Base-by-base conservation (phyloP, 1,140 invertebrate genomes). In the Dolichoris vasculosae region DNA sequence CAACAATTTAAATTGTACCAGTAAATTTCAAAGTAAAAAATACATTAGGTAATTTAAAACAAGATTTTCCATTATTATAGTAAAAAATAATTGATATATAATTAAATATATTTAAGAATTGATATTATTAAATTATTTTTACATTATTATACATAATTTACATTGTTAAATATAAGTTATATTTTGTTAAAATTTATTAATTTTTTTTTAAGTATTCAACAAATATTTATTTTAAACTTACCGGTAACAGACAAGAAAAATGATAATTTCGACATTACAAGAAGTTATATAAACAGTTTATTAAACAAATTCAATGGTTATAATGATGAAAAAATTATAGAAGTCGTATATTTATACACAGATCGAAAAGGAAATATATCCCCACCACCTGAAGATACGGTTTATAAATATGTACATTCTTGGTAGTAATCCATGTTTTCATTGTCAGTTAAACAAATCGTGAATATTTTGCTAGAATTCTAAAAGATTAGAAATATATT, bases 351-450 rank as follows among this genome's bases (percentile, higher is more conserved):
- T 73, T 43, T 73, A 73, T 73, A 73, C 7, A 46, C 43, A 59
- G 69, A 73, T 43, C 11, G 20, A 26, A 73, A 17, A n/a, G 4
- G 35, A 43, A 73, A 43, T 43, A 73, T n/a, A 73, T 43, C 69
- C 69, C 69, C 69, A 73, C 69, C 15, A 11, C 11, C 8, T 40
- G 0, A 73, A 23, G 23, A 73, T 43, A 43, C 11, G 38, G 38
- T 73, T 73, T 43, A 73, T 43, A 73, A 73, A 73, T 43, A 73
- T 43, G 38, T 73, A 73, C 38, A 73, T 43, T 43, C 9, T 73
- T 40, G 17, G 26, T 73, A 43, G 20, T 43, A 43, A 43, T 73
- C 69, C 26, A 43, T 73, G 8, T 17, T 73, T 73, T 43, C 1
- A 43, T 73, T 9, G 7, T 43, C 3, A 40, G 11, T 43, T 0